Evolutionary conservation across 2,113 vertebrate species (phyloP).

Genomic region (Platycercus adscitus): DNA sequence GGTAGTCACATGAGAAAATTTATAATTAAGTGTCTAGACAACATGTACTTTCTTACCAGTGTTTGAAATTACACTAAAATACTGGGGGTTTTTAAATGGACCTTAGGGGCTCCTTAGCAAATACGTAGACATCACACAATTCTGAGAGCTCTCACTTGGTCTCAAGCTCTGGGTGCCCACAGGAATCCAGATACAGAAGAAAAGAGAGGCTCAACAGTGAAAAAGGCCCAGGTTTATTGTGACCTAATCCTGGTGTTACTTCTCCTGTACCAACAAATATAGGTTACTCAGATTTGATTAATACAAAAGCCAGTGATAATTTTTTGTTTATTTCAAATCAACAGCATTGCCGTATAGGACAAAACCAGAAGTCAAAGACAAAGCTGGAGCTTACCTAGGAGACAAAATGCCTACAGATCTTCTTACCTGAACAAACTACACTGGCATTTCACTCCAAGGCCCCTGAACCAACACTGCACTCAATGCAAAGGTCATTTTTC

Average conservation of each 20-base stretch:
- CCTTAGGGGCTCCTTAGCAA: neutral
- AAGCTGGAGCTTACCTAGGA: neutral
- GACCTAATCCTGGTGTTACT: neutral
- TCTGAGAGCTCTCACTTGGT: neutral
- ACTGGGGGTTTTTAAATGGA: neutral
- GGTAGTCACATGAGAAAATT: neutral
- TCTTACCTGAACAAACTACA: neutral
- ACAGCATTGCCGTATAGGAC: neutral
- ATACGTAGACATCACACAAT: neutral
- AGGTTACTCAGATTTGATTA: neutral
- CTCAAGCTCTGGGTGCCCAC: neutral
- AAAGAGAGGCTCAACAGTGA: neutral
- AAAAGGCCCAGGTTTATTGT: neutral
- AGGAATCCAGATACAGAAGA: neutral
- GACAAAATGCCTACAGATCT: neutral
- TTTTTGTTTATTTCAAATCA: neutral
- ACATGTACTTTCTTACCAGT: neutral
- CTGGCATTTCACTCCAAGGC: neutral
- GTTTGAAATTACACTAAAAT: neutral
- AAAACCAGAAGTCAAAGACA: neutral
- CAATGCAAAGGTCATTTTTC: neutral
- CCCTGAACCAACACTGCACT: rapidly evolving
- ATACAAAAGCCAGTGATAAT: rapidly evolving
- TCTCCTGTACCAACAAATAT: neutral
- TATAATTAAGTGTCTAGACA: neutral